phyloP scores from a whole-genome alignment of 2,113 vertebrate genomes.

The Potamarius usumacintae region DNA sequence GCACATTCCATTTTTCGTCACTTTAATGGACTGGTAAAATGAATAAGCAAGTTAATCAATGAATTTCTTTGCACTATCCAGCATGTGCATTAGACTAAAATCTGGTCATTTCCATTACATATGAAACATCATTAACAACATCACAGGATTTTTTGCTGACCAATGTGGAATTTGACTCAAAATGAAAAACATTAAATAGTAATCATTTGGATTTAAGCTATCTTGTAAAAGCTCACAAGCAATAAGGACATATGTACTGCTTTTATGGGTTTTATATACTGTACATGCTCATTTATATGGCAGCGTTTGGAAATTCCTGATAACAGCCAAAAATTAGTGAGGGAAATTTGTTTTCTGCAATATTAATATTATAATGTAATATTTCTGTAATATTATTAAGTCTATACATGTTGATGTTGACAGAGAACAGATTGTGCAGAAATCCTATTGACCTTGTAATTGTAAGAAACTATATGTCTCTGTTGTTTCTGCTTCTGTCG shows the following conservation, averaged over 20 bases:
- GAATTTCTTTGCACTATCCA: background rate
- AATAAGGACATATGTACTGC: background rate
- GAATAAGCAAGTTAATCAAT: background rate
- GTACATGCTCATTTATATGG: background rate
- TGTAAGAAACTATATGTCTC: background rate
- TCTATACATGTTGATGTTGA: background rate
- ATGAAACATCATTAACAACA: background rate
- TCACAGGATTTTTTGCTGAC: background rate
- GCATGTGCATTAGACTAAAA: background rate
- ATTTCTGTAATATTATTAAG: background rate
- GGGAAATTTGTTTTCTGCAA: background rate
- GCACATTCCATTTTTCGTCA: background rate
- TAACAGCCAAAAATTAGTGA: too few relatives aligned
- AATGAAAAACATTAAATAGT: background rate
- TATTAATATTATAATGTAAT: too few relatives aligned
- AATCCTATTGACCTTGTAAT: background rate
- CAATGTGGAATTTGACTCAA: background rate
- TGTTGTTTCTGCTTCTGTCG: background rate
- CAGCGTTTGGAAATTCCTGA: background rate
- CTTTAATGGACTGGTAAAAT: background rate
- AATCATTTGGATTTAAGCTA: background rate
- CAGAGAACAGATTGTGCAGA: background rate
- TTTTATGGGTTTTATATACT: background rate
- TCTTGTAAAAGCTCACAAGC: background rate
- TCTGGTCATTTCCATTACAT: background rate